phyloP scores from a whole-genome alignment of 2,113 vertebrate species.

The Brevimyrus niger region DNA sequence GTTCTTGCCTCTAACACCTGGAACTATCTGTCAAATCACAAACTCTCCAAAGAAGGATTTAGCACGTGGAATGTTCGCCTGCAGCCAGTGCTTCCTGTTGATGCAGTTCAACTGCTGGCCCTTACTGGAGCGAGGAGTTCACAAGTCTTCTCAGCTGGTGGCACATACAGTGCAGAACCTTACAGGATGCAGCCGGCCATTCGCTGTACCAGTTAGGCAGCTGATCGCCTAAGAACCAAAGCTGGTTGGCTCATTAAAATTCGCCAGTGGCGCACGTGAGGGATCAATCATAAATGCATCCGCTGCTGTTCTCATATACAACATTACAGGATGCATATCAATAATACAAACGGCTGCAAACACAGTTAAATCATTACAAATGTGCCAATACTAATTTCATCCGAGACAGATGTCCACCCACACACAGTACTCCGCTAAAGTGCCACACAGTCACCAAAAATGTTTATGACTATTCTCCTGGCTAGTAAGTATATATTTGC shows the following conservation, averaged over 20 bases:
- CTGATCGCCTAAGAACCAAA: not conserved
- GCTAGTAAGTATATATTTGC: not conserved
- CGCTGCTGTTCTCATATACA: not conserved
- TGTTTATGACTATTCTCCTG: not conserved
- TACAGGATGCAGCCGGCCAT: not conserved
- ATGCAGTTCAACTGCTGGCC: not conserved
- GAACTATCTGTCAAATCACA: not conserved
- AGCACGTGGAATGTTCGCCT: not conserved
- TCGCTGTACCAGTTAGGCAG: not conserved
- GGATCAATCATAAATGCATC: not conserved
- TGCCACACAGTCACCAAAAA: not conserved
- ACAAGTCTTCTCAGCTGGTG: not conserved
- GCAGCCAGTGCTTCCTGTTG: not conserved
- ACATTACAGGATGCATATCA: not conserved
- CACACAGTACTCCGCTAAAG: not conserved
- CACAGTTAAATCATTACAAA: not conserved
- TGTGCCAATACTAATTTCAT: not conserved
- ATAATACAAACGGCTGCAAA: not conserved
- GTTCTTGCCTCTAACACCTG: not conserved
- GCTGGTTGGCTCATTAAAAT: not conserved
- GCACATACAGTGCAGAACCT: not conserved
- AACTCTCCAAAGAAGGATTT: not conserved
- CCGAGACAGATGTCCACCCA: not conserved
- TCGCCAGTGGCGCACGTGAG: not conserved
- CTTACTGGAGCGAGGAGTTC: not conserved